A percentile compares a stretch with the other conserved stretches of the same genome.
phyloP scores from a whole-genome alignment of 2,888 invertebrate genomes.

The Metacarcinus magister region DNA sequence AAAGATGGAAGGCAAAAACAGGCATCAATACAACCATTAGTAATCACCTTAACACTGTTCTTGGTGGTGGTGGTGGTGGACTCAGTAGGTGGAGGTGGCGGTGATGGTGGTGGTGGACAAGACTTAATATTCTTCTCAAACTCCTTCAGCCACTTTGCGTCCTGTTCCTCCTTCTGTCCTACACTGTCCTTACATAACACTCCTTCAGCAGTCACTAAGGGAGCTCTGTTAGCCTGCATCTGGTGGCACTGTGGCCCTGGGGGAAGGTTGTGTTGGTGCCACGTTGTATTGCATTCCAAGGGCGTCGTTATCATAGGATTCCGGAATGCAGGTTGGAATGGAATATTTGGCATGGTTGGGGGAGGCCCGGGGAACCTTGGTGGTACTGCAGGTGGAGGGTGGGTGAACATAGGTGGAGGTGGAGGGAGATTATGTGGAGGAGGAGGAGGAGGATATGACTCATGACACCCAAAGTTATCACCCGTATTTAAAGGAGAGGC shows the following conservation, averaged over 20 bases:
- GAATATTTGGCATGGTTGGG: not conserved
- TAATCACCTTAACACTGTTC: conserved; percentile 62
- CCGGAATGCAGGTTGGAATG: not conserved
- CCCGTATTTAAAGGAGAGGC: not conserved
- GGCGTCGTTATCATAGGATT: not conserved
- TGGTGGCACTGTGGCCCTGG: not conserved
- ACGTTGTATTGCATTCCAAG: not conserved
- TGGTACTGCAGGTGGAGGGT: conserved; percentile 45
- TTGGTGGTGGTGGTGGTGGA: conserved; percentile 35
- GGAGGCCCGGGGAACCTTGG: not conserved
- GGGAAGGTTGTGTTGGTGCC: not conserved
- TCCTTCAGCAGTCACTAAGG: not conserved
- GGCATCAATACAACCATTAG: not conserved
- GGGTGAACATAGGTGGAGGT: conserved; percentile 30
- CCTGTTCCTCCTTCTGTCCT: not conserved
- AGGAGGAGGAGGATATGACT: not conserved
- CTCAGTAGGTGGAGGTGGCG: not conserved
- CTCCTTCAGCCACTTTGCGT: conserved; percentile 35
- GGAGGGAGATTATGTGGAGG: not conserved
- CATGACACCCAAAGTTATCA: not conserved
- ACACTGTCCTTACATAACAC: not conserved
- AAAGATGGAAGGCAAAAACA: not conserved
- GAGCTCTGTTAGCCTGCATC: not conserved
- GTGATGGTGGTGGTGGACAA: not conserved
- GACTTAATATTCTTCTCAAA: conserved; percentile 48